Base-by-base conservation (phyloP, 2,797 vertebrate genomes). In the Chaetophractus vellerosus region DNA sequence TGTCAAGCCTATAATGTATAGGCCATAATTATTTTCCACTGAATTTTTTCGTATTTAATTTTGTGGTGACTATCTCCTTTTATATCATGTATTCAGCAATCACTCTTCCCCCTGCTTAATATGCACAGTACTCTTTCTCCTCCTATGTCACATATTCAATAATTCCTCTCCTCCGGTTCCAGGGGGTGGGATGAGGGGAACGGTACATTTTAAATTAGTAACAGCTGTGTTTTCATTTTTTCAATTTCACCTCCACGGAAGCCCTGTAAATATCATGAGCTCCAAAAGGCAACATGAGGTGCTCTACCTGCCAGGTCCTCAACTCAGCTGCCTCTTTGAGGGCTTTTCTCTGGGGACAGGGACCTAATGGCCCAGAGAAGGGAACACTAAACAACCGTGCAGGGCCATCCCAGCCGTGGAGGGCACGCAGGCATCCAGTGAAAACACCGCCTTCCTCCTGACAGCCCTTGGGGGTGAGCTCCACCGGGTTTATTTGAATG, bases 21-120 rank as follows among this genome's bases (percentile, higher is more conserved):
- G 96, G 89, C 96, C 97, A 97, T 88, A 88, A 96, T 96, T 97
- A 96, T 96, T 98, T 97, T 94, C 97, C 85, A 92, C 96, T 91
- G 94, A 89, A 97, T 97, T 95, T 97, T 94, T 97, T 94, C 97
- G 91, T 94, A 95, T 96, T 98, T 97, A 87, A 97, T 97, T 98
- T 96, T 79, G 72, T 92, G 94, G 90, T 91, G 94, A 90, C 90
- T 64, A 12, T 90, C 86, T 3, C 93, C 95, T 96, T 96, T 90
- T 94, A 97, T 92, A 97, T 94, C 97, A 96, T 16, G 38, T 61
- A 97, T 96, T 96, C 95, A 85, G 93, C 98, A 93, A 97, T 97
- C 97, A 96, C 91, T 95, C 96, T 93, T 94, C 80, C 45, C 80
- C 86, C 96, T 91, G 80, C 94, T 98, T 97, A 97, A 95, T 92